Percentiles rank a stretch among this genome's conserved stretches.
phyloP scores from a whole-genome alignment of 2,797 vertebrate genomes.

The Acropternis orthonyx region DNA sequence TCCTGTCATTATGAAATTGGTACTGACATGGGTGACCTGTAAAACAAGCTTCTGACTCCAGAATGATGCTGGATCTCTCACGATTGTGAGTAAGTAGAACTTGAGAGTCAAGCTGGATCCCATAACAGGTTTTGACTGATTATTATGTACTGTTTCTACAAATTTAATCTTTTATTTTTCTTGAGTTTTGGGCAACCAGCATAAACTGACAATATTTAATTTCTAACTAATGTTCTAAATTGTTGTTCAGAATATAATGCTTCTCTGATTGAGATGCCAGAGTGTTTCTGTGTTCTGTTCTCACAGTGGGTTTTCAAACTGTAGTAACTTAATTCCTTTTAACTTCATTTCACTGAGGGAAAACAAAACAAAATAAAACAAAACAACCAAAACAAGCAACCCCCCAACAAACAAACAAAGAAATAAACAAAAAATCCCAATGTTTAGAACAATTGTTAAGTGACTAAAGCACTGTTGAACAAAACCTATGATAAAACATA shows the following conservation, averaged over 20 bases:
- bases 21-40: neutral
- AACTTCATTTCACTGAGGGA: neutral
- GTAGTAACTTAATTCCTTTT: neutral
- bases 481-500: neutral
- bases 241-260: neutral
- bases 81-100: neutral
- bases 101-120: neutral
- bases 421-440: too few species aligned
- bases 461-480: neutral
- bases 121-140: neutral
- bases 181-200: neutral
- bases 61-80: neutral
- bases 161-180: neutral
- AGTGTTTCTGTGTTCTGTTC: neutral
- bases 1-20: neutral
- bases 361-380: too few species aligned
- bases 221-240: neutral
- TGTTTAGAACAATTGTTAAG: neutral
- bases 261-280: neutral
- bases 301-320: neutral
- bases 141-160: neutral
- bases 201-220: neutral
- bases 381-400: too few species aligned
- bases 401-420: too few species aligned
- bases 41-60: neutral